Evolutionary conservation across 2,888 invertebrate genomes (phyloP).

Genomic region (Tetanocera ferruginea): DNA sequence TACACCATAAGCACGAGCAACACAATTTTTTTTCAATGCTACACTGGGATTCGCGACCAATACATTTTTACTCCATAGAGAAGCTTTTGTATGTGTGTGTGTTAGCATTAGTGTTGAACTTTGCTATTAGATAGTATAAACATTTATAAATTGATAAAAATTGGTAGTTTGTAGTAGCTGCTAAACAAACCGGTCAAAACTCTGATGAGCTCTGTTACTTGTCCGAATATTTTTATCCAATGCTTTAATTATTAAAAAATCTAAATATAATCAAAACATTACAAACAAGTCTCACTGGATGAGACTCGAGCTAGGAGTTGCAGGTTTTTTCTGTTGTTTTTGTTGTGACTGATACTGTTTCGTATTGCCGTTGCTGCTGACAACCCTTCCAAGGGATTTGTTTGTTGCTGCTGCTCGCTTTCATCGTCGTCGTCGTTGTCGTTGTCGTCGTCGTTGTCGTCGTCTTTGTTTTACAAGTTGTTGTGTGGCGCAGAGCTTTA

Average conservation of each 20-base stretch:
- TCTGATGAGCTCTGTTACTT: neutral
- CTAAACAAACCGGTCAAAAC: too few relatives aligned
- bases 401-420: conserved; percentile 7
- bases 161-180: too few relatives aligned
- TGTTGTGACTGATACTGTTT: neutral
- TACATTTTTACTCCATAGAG: too few relatives aligned
- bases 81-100: too few relatives aligned
- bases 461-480: neutral
- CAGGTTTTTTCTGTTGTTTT: neutral
- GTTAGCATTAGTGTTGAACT: too few relatives aligned
- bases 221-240: too few relatives aligned
- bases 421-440: neutral
- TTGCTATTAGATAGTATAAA: too few relatives aligned
- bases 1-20: too few relatives aligned
- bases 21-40: too few relatives aligned
- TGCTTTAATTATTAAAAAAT: too few relatives aligned
- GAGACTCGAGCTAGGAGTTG: neutral
- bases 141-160: too few relatives aligned
- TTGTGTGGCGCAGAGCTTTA: neutral
- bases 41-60: too few relatives aligned
- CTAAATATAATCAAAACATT: neutral
- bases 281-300: neutral
- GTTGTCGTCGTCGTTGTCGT: neutral
- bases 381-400: conserved; percentile 28
- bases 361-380: neutral